phyloP scores from a whole-genome alignment of 2,113 vertebrate species.

The Menidia beryllina region DNA sequence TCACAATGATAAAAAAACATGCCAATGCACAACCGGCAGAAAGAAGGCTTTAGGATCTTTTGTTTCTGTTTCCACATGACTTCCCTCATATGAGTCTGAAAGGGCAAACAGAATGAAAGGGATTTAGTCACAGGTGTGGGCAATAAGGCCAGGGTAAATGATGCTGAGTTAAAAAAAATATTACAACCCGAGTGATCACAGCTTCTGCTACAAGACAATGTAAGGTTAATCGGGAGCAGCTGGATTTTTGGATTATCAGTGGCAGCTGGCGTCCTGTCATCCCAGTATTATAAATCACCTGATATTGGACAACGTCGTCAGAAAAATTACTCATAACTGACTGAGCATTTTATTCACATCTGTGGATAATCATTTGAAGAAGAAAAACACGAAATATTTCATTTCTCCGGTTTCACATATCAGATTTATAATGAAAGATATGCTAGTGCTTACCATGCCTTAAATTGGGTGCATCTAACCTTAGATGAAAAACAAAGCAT shows the following conservation, averaged over 20 bases:
- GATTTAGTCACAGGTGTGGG: slow-evolving; percentile 59
- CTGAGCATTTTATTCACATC: slow-evolving; percentile 37
- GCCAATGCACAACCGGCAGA: slow-evolving; percentile 55
- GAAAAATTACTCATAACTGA: slow-evolving; percentile 39
- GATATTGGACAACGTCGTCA: slow-evolving; percentile 32
- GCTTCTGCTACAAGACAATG: slow-evolving; percentile 26
- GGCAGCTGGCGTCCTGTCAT: slow-evolving; percentile 32
- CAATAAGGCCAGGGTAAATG: slow-evolving; percentile 48
- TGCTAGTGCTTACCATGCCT: background rate
- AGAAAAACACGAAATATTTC: no score
- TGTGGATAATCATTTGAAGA: slow-evolving; percentile 3
- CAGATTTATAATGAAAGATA: background rate
- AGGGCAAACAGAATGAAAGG: slow-evolving; percentile 2
- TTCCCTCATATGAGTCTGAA: slow-evolving; percentile 44
- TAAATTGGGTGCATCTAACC: no score
- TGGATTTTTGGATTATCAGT: slow-evolving; percentile 9
- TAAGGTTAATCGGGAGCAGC: slow-evolving; percentile 10
- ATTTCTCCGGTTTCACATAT: no score
- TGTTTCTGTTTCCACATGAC: slow-evolving; percentile 50
- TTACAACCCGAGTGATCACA: slow-evolving; percentile 4
- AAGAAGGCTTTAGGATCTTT: slow-evolving; percentile 50
- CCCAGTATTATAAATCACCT: slow-evolving; percentile 35
- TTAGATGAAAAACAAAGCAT: no score
- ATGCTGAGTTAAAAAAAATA: slow-evolving; percentile 26
- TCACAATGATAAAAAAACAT: slow-evolving; percentile 59